Evolutionary conservation across 2,797 vertebrate species (phyloP).

Genomic region (Catamblyrhynchus diadema): DNA sequence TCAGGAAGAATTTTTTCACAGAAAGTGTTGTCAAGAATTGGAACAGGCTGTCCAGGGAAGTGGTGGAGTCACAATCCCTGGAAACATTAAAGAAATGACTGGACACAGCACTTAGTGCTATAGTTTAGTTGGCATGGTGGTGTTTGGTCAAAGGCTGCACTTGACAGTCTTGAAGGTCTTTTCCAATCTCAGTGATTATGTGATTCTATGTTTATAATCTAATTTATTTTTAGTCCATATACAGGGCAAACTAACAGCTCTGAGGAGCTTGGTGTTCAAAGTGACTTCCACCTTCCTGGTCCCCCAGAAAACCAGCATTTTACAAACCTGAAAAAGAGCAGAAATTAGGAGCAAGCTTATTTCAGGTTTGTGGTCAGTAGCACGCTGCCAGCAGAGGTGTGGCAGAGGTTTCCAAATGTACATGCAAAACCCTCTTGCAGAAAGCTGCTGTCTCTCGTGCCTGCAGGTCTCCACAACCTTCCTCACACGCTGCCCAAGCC

Average conservation of each 20-base stretch:
- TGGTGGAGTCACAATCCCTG: neutral
- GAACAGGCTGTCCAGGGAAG: neutral
- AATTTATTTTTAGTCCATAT: neutral
- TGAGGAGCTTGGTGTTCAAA: neutral
- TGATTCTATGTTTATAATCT: neutral
- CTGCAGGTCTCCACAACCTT: neutral
- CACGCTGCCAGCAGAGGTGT: neutral
- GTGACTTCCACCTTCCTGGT: neutral
- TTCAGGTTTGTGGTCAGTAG: neutral
- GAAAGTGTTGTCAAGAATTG: neutral
- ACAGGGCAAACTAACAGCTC: neutral
- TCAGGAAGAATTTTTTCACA: neutral
- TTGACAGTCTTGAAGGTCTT: neutral
- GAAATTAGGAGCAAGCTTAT: neutral
- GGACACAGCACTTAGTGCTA: neutral
- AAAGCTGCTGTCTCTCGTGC: neutral
- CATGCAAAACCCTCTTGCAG: accelerated
- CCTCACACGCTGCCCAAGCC: neutral
- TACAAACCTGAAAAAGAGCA: neutral
- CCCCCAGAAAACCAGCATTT: neutral
- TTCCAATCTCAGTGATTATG: neutral
- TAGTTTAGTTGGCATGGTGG: neutral
- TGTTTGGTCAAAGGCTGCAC: neutral
- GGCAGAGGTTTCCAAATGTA: neutral
- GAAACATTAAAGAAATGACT: neutral